Percentiles rank a stretch among this genome's conserved stretches.
Evolutionary conservation across 2,888 invertebrate species (phyloP).

Genomic region (Cloeon dipterum): DNA sequence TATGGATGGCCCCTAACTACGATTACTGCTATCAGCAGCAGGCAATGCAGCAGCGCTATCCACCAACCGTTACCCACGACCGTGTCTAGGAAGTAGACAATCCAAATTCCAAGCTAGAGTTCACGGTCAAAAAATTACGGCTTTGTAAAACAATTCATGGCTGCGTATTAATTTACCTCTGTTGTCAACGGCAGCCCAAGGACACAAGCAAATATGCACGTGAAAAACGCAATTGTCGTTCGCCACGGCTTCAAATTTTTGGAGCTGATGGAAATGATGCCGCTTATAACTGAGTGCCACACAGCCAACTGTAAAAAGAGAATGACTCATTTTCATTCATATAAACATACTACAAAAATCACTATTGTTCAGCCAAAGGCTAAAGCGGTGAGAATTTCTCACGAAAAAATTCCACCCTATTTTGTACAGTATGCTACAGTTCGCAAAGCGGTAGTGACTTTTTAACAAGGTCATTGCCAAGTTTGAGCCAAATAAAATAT

Average conservation of each 20-base stretch:
- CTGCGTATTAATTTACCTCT: conserved; percentile 44
- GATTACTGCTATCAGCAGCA: conserved; percentile 61
- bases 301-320: conserved; percentile 49
- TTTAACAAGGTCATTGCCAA: neutral
- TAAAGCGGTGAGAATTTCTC: no score
- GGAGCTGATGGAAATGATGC: conserved; percentile 57
- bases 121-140: no score
- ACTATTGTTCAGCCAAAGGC: no score
- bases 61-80: conserved; percentile 71
- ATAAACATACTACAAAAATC: no score
- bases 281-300: conserved; percentile 78
- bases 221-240: conserved; percentile 59
- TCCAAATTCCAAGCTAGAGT: conserved; percentile 45
- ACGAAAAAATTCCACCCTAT: no score
- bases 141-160: conserved; percentile 5
- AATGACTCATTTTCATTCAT: neutral
- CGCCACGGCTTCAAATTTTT: conserved; percentile 50
- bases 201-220: conserved; percentile 60
- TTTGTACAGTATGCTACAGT: no score
- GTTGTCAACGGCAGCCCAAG: conserved; percentile 70
- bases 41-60: conserved; percentile 53
- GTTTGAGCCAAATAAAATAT: neutral
- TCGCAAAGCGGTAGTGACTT: neutral
- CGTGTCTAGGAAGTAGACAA: conserved; percentile 69
- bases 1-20: conserved; percentile 70